Evolutionary conservation across 1,140 invertebrate genomes (phyloP).

Genomic region (Cydia splendana): DNA sequence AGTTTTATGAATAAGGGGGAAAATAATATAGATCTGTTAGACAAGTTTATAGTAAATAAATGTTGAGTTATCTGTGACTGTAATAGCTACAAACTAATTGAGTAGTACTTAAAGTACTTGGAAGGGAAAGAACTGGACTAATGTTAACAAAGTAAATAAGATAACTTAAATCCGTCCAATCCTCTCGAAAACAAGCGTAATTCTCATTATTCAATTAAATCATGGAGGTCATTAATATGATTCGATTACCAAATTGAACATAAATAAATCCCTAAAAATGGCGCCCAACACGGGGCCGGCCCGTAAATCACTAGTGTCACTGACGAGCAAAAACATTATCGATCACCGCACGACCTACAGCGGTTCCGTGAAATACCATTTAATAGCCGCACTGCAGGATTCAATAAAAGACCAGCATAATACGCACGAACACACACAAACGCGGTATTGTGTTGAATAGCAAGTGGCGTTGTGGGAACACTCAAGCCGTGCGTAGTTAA

Average conservation of each 20-base stretch:
- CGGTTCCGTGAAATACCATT: slow-evolving; percentile 22
- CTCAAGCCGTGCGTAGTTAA: slow-evolving; percentile 11
- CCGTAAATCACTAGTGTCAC: neutral
- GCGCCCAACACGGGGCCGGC: slow-evolving; percentile 19
- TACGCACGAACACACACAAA: slow-evolving; percentile 7
- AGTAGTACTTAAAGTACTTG: neutral
- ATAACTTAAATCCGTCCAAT: neutral
- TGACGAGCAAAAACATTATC: slow-evolving; percentile 28
- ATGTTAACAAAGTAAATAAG: neutral
- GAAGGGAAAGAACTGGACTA: too few species aligned
- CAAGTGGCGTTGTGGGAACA: slow-evolving; percentile 10
- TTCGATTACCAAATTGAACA: neutral
- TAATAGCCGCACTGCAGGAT: slow-evolving; percentile 17
- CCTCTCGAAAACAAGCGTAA: neutral
- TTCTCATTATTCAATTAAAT: neutral
- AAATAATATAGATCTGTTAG: too few species aligned
- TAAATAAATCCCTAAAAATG: neutral
- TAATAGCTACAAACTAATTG: neutral
- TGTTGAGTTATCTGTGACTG: too few species aligned
- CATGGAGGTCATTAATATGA: neutral
- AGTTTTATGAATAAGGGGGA: too few species aligned
- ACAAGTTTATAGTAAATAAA: too few species aligned
- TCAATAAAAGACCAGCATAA: slow-evolving; percentile 6
- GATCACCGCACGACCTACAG: slow-evolving; percentile 7
- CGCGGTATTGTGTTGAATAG: neutral